phyloP scores from a whole-genome alignment of 53 echinoderm and acorn worm species.

The Paelopatides confundens region DNA sequence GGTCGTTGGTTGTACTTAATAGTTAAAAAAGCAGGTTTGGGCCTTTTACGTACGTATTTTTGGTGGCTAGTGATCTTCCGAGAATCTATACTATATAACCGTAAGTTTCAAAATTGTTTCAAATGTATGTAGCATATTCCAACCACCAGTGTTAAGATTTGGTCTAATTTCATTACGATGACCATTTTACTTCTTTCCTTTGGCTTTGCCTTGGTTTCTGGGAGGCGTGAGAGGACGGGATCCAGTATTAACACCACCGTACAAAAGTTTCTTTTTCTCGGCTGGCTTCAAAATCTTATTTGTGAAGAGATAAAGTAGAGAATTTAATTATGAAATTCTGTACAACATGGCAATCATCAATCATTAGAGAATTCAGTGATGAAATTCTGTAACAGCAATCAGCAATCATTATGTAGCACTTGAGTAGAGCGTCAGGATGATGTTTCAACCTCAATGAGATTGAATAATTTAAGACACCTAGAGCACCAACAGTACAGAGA shows the following conservation, averaged over 20 bases:
- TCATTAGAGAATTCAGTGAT: too few relatives aligned
- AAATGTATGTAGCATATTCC: neutral
- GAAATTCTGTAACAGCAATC: too few relatives aligned
- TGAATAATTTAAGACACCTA: too few relatives aligned
- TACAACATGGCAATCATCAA: too few relatives aligned
- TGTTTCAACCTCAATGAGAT: too few relatives aligned
- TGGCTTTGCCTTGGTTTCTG: conserved; percentile 75
- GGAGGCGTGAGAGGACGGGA: conserved; percentile 94
- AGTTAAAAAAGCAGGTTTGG: neutral
- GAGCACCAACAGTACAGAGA: too few relatives aligned
- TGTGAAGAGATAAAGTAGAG: too few relatives aligned
- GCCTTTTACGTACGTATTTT: neutral
- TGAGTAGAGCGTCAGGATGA: too few relatives aligned
- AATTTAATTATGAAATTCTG: too few relatives aligned
- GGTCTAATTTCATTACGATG: neutral
- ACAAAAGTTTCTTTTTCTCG: conserved; percentile 95
- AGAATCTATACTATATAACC: neutral
- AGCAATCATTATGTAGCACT: too few relatives aligned
- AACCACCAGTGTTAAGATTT: neutral
- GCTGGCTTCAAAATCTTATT: conserved; percentile 92
- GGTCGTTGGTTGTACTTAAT: neutral
- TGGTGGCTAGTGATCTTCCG: neutral
- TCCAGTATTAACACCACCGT: conserved; percentile 84
- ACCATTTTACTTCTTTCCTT: conserved; percentile 67
- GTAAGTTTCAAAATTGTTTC: neutral